Base-by-base conservation (phyloP, 1,140 invertebrate species). In the Asobara japonica region DNA sequence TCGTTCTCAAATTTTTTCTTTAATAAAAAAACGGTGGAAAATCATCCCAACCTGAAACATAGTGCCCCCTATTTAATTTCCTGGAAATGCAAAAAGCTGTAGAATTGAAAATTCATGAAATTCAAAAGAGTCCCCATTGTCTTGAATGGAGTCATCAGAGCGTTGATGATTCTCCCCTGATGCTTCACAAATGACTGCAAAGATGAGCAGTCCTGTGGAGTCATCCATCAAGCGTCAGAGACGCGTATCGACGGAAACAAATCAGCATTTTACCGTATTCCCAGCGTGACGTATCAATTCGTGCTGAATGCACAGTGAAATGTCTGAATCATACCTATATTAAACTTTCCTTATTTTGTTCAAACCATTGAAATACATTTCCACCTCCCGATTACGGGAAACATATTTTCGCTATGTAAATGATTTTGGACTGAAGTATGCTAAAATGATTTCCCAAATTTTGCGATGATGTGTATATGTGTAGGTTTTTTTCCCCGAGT, bases 261-360 rank as follows among this genome's bases (percentile, higher is more conserved):
- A 71, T 71, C 38, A 45, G 33, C 38, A 60, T 45, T 71, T 71
- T 71, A 71, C 62, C 61, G 61, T 71, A 65, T 65, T n/a, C 22
- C 6, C 45, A 45, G 8, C 51, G 22, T 71, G 69, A 71, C 69
- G 13, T 71, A 65, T 69, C 67, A 69, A 69, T 69, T 38, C 30
- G 31, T 22, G 38, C 56, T 56, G 45, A 51, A 45, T 29, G 18
- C 20, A 31, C 8, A 3, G n/a, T 29, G 7, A 25, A 22, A 18
- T 18, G 5, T 36, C 31, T 6, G 5, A 5, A 36, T 36, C 11
- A 11, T 36, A 36, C 31, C 31, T 11, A 36, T 36, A 36, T 36
- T 36, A 36, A 36, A 11, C 31, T 5, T 6, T 36, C 5, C 11
- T 6, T 36, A 36, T 5, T 6, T 36, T 6, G 11, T 6, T 36